Base-by-base conservation (phyloP, 1,140 invertebrate species). In the Tetramorium simillimum region DNA sequence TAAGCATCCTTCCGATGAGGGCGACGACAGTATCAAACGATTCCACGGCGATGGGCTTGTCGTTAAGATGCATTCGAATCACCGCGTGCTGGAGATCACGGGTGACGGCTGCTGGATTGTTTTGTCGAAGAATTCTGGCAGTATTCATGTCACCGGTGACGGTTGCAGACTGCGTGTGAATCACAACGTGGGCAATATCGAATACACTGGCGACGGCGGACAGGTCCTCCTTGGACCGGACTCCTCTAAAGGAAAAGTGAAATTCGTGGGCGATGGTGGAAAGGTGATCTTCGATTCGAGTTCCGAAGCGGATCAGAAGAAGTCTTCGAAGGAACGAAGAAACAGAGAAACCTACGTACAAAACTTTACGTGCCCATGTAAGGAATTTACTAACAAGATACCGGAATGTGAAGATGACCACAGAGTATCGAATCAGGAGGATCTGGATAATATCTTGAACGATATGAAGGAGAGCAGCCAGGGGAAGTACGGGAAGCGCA, bases 181-280 rank as follows among this genome's bases (percentile, higher is more conserved):
- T 0, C 85, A 85, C 1, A 95, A 94, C 63, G 37, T 82, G n/a
- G 94, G 94, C 0, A 81, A 89, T 16, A 93, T 94, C 10, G 90
- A 92, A 51, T 94, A 94, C 49, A 86, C n/a, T 0, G 94, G 94
- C 0, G 94, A 95, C 49, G 93, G 94, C 2, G 93, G 94, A 3
- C 85, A 82, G 0, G 88, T 94, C 14, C 7, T 91, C 0, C 70
- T 94, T 0, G 93, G 93, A 0, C 62, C 89, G 1, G 87, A 89
- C 10, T 93, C 91, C 0, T 70, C 60, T 18, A 86, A 16, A 33
- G 86, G 67, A 1, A 90, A 84, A 1, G 86, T 94, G 10, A 91
- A 90, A 14, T 94, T 93, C 81, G 49, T 86, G 18, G 94, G 94
- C 1, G 88, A 92, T 2, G 92, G 93, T 0, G 94, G 94, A 1